Percentiles rank a stretch among this genome's conserved stretches.
These are phyloP conservation scores for Lota lota DNA, from an alignment of 2,113 vertebrate species.

Conservation along the genomic window DNA sequence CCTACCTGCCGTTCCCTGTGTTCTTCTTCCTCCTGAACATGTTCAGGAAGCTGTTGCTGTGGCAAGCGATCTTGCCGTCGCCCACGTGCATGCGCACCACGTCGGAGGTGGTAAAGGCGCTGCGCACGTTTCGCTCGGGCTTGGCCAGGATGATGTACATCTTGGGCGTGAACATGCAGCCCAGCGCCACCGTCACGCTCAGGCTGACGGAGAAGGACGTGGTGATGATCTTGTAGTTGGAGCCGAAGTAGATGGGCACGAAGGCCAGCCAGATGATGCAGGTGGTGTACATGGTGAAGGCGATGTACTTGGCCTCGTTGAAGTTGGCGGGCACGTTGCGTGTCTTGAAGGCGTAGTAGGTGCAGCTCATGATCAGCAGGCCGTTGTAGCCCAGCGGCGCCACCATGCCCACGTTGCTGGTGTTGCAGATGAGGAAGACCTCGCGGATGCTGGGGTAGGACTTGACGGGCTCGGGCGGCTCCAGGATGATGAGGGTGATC, in stretches of 20 bases:
- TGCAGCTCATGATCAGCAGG: conserved; percentile 96
- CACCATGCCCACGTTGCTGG: conserved; percentile 92
- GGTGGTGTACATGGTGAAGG: conserved; percentile 99
- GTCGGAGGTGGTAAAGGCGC: conserved; percentile 97
- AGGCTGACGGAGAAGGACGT: conserved; percentile 97
- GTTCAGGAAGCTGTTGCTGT: conserved; percentile 92
- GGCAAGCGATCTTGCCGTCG: conserved; percentile 90
- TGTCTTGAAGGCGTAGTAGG: conserved; percentile 98
- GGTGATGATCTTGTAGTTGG: conserved; percentile 99
- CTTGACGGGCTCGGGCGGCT: conserved; percentile 90
- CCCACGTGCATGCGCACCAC: conserved; percentile 98
- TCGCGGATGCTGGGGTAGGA: conserved; percentile 96
- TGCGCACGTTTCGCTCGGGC: conserved; percentile 94
- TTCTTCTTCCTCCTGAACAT: conserved; percentile 98
- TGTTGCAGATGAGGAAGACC: conserved; percentile 97
- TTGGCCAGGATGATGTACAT: conserved; percentile 99
- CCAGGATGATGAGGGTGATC: conserved; percentile 89
- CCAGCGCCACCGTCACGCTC: conserved; percentile 94
- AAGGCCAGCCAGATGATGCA: conserved; percentile 99
- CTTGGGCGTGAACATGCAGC: conserved; percentile 98
- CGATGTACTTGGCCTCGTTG: conserved; percentile 98
- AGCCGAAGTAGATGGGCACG: conserved; percentile 97
- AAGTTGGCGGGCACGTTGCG: conserved; percentile 97
- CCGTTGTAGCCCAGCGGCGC: conserved; percentile 95
- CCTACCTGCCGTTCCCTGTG: conserved; percentile 88